A percentile compares a stretch with the other conserved stretches of the same genome.
Conservation (phyloP, 2,113 vertebrate genomes). For the Lichenostomus cassidix region DNA sequence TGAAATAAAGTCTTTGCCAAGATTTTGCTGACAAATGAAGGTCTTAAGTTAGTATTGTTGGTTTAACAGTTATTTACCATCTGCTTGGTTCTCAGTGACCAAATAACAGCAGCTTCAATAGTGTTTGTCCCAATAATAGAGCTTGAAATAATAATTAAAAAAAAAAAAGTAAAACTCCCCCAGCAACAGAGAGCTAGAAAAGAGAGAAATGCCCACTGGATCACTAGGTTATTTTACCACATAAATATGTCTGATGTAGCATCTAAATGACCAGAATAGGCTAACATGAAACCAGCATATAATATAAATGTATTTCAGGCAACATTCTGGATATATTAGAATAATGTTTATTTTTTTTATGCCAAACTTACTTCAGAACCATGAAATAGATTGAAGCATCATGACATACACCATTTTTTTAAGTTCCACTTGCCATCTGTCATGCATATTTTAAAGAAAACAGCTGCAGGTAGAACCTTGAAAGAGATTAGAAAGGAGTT, state of each 20-base stretch:
- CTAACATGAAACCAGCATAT: not conserved
- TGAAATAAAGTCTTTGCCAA: not conserved
- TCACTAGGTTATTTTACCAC: not conserved
- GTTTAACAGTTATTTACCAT: not conserved
- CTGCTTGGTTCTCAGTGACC: not conserved
- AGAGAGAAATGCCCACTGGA: not conserved
- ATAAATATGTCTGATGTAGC: not conserved
- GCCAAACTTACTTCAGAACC: not conserved
- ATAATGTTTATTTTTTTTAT: not conserved
- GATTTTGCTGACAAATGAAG: not conserved
- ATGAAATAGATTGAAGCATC: not conserved
- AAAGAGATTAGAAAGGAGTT: not conserved
- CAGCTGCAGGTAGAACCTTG: not conserved
- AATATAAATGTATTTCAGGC: not conserved
- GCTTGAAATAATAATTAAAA: not conserved
- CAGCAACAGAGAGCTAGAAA: not conserved
- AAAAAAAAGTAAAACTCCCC: fast-evolving
- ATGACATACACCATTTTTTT: not conserved
- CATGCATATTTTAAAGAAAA: not conserved
- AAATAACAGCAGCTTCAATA: not conserved
- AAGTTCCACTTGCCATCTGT: not conserved
- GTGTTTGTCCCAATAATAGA: not conserved
- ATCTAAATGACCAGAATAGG: not conserved
- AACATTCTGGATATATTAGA: not conserved
- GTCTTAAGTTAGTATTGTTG: not conserved